Conservation (phyloP, 2,113 vertebrate genomes). For the Micromys minutus region DNA sequence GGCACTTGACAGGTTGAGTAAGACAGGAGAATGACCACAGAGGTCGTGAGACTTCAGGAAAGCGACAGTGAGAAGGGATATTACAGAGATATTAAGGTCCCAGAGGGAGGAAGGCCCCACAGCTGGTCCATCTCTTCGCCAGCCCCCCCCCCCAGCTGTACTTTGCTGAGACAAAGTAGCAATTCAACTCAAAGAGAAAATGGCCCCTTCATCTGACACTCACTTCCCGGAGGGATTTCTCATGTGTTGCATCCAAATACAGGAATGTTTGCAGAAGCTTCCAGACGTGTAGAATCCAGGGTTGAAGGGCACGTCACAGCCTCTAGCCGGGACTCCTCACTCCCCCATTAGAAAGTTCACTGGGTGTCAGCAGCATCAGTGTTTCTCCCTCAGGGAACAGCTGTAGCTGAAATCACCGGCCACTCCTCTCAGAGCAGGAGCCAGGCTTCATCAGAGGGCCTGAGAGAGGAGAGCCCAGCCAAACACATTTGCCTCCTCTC, state of each 20-base stretch:
- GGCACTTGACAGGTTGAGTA: background rate
- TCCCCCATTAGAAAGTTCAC: background rate
- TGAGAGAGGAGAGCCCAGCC: background rate
- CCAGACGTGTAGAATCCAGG: background rate
- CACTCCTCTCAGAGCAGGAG: background rate
- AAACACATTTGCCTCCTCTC: background rate
- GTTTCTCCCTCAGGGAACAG: background rate
- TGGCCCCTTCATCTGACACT: background rate
- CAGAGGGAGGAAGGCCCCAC: background rate
- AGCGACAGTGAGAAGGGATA: background rate
- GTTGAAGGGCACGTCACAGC: background rate
- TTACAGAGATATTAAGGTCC: background rate
- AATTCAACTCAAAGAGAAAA: background rate
- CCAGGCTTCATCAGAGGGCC: background rate
- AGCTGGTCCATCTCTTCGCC: background rate
- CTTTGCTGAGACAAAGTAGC: conserved; percentile 4
- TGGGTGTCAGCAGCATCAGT: too few relatives aligned
- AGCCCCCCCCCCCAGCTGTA: background rate
- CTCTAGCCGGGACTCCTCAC: background rate
- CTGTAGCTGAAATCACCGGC: background rate
- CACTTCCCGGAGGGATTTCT: conserved; percentile 2
- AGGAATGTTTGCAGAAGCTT: background rate
- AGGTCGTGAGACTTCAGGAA: background rate
- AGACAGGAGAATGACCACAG: background rate
- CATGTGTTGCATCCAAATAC: background rate